Conservation (phyloP, 2,113 vertebrate genomes). For the Albula glossodonta region DNA sequence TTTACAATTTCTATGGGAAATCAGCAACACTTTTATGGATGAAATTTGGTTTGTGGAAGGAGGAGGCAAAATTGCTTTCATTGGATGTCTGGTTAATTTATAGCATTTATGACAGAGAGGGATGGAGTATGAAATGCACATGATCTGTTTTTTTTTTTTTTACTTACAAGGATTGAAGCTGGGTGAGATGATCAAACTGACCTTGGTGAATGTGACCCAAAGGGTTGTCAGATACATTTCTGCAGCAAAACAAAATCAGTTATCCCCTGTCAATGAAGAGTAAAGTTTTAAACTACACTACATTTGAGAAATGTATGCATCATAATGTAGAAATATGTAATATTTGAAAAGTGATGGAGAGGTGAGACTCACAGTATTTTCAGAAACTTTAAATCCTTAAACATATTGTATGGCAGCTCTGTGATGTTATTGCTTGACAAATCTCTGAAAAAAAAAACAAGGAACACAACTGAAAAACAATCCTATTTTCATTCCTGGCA, state of each 20-base stretch:
- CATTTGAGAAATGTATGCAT: background rate
- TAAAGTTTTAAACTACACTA: background rate
- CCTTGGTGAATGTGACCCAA: conserved; percentile 64
- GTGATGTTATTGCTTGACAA: conserved; percentile 71
- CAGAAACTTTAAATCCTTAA: conserved; percentile 69
- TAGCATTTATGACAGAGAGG: background rate
- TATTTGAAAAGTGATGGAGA: background rate
- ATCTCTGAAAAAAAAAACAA: conserved; percentile 56
- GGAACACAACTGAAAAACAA: background rate
- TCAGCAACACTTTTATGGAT: background rate
- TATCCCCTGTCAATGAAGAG: background rate
- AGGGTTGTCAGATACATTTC: conserved; percentile 79
- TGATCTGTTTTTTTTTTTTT: conserved; percentile 13
- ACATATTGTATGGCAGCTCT: conserved; percentile 64
- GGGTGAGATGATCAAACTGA: conserved; percentile 67
- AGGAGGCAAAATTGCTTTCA: background rate
- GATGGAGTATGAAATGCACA: background rate
- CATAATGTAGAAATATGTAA: conserved; percentile 27
- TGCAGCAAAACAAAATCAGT: conserved; percentile 53
- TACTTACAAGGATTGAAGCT: conserved; percentile 80
- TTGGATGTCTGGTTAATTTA: background rate
- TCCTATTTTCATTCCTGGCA: background rate
- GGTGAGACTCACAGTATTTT: conserved; percentile 72
- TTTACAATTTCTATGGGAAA: background rate
- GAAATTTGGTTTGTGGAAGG: background rate